Evolutionary conservation across 2,797 vertebrate species (phyloP).

Genomic region (Glyptemys insculpta): DNA sequence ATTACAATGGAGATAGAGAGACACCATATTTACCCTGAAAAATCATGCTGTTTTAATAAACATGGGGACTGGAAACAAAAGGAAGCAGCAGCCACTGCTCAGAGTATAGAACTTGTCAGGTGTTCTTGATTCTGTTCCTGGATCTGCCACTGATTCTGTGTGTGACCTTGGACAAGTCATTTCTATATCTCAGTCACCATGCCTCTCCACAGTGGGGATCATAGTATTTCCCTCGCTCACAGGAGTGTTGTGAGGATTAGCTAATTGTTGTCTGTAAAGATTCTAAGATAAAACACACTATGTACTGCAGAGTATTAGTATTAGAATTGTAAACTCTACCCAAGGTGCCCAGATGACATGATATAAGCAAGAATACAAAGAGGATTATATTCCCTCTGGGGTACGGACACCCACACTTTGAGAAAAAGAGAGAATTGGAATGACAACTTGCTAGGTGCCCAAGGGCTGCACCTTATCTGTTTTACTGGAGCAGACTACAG

Average conservation of each 20-base stretch:
- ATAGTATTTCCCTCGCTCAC: neutral
- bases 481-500: neutral
- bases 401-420: accelerated
- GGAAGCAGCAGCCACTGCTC: neutral
- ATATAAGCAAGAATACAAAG: neutral
- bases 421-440: neutral
- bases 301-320: neutral
- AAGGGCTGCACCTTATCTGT: neutral
- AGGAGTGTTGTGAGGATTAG: neutral
- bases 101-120: neutral
- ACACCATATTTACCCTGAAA: neutral
- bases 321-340: neutral
- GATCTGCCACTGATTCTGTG: neutral
- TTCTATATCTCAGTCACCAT: neutral
- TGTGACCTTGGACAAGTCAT: neutral
- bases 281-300: neutral
- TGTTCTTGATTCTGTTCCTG: neutral
- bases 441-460: neutral
- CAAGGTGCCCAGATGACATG: neutral
- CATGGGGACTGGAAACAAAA: neutral
- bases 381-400: neutral
- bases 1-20: neutral
- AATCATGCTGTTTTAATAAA: neutral
- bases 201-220: neutral
- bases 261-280: neutral